These are phyloP conservation scores for Myodes glareolus DNA, from an alignment of 2,113 vertebrate genomes.

Conservation along the genomic window DNA sequence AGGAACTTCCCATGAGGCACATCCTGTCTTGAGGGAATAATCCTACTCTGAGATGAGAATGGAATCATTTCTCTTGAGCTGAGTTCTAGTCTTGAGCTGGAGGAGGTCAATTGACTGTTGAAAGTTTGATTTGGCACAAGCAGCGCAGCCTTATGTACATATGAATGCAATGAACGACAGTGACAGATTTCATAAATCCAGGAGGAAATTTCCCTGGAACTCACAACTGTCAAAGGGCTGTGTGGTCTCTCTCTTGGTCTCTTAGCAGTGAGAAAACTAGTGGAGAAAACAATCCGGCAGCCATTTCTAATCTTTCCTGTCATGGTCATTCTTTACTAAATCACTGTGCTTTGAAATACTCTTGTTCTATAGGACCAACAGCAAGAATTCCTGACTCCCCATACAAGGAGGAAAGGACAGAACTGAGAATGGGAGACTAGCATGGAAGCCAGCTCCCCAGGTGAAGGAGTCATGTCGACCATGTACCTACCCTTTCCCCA, in stretches of 20 bases:
- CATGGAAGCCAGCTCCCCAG: background rate
- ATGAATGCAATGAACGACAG: background rate
- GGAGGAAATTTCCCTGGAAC: conserved; percentile 22
- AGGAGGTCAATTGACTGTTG: conserved; percentile 27
- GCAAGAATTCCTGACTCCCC: background rate
- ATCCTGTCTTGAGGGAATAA: background rate
- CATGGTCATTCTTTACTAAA: background rate
- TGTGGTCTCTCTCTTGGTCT: background rate
- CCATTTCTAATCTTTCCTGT: background rate
- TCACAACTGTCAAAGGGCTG: background rate
- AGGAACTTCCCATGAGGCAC: background rate
- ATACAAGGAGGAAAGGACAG: background rate
- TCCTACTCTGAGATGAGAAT: background rate
- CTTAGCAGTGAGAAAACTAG: conserved; percentile 16
- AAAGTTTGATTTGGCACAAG: background rate
- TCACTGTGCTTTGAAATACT: background rate
- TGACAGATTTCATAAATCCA: background rate
- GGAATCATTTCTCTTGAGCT: background rate
- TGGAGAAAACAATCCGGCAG: conserved; percentile 15
- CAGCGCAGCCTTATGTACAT: background rate
- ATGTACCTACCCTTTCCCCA: background rate
- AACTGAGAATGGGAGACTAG: background rate
- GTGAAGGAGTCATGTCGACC: background rate
- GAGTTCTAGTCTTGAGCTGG: background rate
- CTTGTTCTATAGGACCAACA: background rate